These are phyloP conservation scores for Hippocampus kuda DNA, from an alignment of 2,797 vertebrate species.

Conservation along the genomic window DNA sequence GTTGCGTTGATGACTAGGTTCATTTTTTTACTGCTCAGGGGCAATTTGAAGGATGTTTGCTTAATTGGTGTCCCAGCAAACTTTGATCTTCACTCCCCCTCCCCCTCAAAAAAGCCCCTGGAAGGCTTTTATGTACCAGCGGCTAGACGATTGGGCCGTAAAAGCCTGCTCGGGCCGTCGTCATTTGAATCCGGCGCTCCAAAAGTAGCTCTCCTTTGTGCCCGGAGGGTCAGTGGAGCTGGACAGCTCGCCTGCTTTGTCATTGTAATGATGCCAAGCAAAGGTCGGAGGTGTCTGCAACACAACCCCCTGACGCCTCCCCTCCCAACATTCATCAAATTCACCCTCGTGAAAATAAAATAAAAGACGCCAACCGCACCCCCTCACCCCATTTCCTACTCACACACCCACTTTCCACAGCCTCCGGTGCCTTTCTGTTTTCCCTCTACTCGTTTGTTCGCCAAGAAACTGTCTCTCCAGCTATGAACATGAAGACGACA, in stretches of 20 bases:
- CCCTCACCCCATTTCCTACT: constrained; percentile 18
- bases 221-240: constrained; percentile 27
- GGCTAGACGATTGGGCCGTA: constrained; percentile 33
- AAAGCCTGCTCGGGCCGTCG: constrained; percentile 6
- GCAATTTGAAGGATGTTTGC: constrained; percentile 9
- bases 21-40: neutral
- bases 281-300: constrained; percentile 58
- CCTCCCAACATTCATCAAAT: constrained; percentile 20
- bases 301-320: constrained; percentile 4
- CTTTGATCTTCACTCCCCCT: constrained; percentile 5
- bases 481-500: constrained; percentile 33
- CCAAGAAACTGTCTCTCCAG: constrained; percentile 48
- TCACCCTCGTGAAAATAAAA: neutral
- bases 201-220: constrained; percentile 40
- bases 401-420: neutral
- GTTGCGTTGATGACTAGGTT: neutral
- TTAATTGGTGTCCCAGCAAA: neutral
- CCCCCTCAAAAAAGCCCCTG: neutral
- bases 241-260: constrained; percentile 55
- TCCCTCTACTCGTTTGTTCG: constrained; percentile 7
- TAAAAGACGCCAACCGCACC: constrained; percentile 22
- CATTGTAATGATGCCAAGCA: constrained; percentile 64
- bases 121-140: constrained; percentile 23
- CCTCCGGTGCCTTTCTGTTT: constrained; percentile 13
- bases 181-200: constrained; percentile 32